Conservation (phyloP, 2,888 invertebrate species). For the Calameuta filiformis region DNA sequence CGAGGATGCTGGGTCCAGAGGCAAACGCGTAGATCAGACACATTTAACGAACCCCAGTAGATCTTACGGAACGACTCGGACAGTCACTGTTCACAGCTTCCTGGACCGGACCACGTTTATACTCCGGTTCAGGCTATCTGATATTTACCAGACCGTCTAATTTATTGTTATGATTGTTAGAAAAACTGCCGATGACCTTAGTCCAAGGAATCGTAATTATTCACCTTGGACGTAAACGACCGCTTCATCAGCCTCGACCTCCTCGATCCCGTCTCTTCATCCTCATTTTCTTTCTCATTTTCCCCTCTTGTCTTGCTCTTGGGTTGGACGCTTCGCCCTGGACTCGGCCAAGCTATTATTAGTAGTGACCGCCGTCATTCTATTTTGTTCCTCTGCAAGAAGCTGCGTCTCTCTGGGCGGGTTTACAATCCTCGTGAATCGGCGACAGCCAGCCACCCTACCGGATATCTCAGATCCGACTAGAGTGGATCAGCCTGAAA, state of each 20-base stretch:
- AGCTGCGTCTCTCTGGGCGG: not conserved
- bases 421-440: not conserved
- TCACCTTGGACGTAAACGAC: not conserved
- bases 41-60: not conserved
- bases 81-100: not conserved
- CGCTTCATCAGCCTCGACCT: not conserved
- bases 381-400: not conserved
- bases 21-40: not conserved
- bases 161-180: not conserved
- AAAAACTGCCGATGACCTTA: not conserved
- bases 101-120: not conserved
- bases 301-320: not conserved
- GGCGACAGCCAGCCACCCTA: not conserved
- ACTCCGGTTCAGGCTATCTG: not conserved
- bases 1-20: not conserved
- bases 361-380: not conserved
- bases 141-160: not conserved
- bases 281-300: not conserved
- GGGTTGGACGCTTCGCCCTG: not conserved
- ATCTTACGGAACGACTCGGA: not conserved
- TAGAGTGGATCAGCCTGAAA: not conserved
- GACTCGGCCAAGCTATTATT: not conserved
- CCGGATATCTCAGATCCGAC: not conserved
- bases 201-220: not conserved
- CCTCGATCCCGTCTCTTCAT: not conserved